phyloP scores from a whole-genome alignment of 2,113 vertebrate species.

The Rhinoderma darwinii region DNA sequence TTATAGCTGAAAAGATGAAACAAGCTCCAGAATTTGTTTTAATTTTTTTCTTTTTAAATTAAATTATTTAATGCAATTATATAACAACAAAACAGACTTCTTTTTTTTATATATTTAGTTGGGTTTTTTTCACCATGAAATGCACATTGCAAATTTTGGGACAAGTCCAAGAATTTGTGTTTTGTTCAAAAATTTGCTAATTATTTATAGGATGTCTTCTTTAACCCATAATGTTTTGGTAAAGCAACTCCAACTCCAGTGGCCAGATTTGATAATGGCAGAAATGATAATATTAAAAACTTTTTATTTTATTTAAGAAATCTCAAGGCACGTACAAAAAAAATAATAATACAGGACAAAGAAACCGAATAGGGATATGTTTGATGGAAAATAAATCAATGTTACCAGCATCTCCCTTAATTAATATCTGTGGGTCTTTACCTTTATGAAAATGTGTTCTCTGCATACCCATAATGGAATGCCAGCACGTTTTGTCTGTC shows the following conservation, averaged over 20 bases:
- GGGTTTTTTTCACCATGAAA: constrained; percentile 15
- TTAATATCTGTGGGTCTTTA: constrained; percentile 49
- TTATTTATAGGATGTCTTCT: constrained; percentile 33
- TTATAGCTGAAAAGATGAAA: constrained; percentile 33
- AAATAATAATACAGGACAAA: not conserved
- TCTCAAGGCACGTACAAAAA: not conserved
- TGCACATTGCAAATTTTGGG: constrained; percentile 40
- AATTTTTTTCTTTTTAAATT: constrained; percentile 34
- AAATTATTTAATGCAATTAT: constrained; percentile 56
- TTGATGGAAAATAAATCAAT: constrained; percentile 13
- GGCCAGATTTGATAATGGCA: not conserved
- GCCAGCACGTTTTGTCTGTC: constrained; percentile 58
- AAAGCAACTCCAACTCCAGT: not conserved
- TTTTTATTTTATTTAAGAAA: not conserved
- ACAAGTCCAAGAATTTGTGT: constrained; percentile 50
- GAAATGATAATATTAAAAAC: not conserved
- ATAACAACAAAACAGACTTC: constrained; percentile 51
- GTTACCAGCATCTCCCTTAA: constrained; percentile 17
- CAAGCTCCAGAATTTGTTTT: constrained; percentile 49
- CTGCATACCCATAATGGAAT: constrained; percentile 51
- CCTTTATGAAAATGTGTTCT: constrained; percentile 53
- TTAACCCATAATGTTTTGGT: constrained; percentile 28
- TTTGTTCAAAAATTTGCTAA: constrained; percentile 46
- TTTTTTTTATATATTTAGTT: constrained; percentile 3
- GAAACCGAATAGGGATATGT: not conserved